Evolutionary conservation across 2,797 vertebrate species (phyloP), one percentile per base, ranked within the genome.

Genomic region (Melanotaenia parkinsoni): DNA sequence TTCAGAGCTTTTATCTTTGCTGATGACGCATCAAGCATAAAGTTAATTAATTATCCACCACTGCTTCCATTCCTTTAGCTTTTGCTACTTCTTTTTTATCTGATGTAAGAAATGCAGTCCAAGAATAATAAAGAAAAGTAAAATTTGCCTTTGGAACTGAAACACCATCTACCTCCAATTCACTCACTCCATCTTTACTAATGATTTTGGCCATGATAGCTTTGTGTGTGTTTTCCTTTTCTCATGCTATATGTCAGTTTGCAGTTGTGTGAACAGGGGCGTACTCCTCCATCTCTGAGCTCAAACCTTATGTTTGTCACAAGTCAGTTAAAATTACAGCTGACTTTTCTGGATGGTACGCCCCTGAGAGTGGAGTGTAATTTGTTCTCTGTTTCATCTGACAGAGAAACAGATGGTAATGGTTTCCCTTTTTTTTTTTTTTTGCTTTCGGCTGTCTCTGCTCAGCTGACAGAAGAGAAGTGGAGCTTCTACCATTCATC

Each of bases 401-500:
- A 3, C 22, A 33, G 3, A 53, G 18, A 10, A 66, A 2, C 12
- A 24, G 12, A 50, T 3, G 1, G 1, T 53, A 3, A 47, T 16
- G 0, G 16, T 59, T 12, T 54, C 32, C 9, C 6, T 35, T 0
- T 40, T 3, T 38, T 10, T 10, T 10, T 10, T 50, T 32, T 37
- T 16, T 58, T 33, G 11, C 3, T 35, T 14, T 47, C 28, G 10
- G 32, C 1, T 62, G 54, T 35, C 72, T 61, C 40, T 37, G 1
- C 58, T 50, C 82, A 99, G 96, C 80, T 98, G 88, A 96, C 94
- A 0, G 96, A 98, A 74, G 97, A 98, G 80, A 98, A 96, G 72
- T 98, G 96, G 98, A 97, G 94, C 89, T 96, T 97, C 87, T 96
- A 94, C 89, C 98, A 98, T 67, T 93, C 97, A 1, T 94, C 96